Evolutionary conservation across 1,140 invertebrate species (phyloP).

Genomic region (Eubasilissa regina): DNA sequence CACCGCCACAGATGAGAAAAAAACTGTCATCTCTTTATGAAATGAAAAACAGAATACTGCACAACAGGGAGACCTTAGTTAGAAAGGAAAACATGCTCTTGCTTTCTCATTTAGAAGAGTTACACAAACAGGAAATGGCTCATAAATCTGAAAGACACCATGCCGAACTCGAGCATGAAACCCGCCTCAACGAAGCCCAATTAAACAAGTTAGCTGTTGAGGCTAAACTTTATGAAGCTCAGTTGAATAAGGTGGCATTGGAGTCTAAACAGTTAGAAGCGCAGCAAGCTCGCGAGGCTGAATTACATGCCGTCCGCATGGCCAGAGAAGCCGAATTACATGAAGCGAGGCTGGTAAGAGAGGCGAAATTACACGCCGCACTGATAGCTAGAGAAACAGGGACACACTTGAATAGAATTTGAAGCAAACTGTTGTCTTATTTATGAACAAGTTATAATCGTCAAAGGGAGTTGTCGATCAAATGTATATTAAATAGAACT

Average conservation of each 20-base stretch:
- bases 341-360: conserved; percentile 8
- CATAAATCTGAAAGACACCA: conserved; percentile 9
- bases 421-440: not conserved
- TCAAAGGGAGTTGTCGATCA: too few relatives aligned
- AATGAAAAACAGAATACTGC: conserved; percentile 19
- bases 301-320: conserved; percentile 5
- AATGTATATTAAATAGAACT: too few relatives aligned
- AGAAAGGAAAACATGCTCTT: conserved; percentile 18
- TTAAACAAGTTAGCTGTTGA: conserved; percentile 30
- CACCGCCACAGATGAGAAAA: conserved; percentile 7
- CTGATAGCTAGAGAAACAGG: conserved; percentile 19
- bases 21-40: conserved; percentile 12
- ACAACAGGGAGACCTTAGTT: conserved; percentile 11
- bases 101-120: conserved; percentile 4
- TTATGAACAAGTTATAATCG: too few relatives aligned
- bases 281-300: conserved; percentile 19
- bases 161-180: conserved; percentile 13
- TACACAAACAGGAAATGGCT: conserved; percentile 39
- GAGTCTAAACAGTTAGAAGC: conserved; percentile 14
- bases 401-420: not conserved
- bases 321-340: conserved; percentile 21
- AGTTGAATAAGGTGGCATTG: conserved; percentile 19
- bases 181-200: conserved; percentile 25
- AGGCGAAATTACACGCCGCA: conserved; percentile 24
- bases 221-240: conserved; percentile 18